Evolutionary conservation across 1,140 invertebrate species (phyloP).

Genomic region (Halictus rubicundus): DNA sequence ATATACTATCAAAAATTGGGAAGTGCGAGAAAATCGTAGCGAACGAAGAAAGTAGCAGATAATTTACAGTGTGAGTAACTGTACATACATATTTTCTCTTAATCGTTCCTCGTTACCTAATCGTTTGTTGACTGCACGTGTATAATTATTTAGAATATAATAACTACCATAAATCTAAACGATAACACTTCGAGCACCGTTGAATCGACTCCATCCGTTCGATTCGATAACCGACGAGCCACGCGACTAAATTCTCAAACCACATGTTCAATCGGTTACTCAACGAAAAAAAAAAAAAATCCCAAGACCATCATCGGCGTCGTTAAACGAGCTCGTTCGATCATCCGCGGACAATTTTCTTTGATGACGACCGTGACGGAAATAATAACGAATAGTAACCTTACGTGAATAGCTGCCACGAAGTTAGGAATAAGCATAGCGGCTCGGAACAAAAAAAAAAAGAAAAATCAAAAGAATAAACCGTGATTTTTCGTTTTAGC

Average conservation of each 20-base stretch:
- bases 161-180: too few species aligned
- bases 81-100: background rate
- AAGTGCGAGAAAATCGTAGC: background rate
- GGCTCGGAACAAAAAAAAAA: too few species aligned
- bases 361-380: background rate
- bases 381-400: background rate
- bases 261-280: background rate
- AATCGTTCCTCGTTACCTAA: background rate
- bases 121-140: background rate
- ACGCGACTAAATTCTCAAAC: background rate
- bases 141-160: too few species aligned
- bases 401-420: slow-evolving; percentile 2
- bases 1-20: background rate
- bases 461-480: background rate
- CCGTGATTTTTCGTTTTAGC: background rate
- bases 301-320: background rate
- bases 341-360: background rate
- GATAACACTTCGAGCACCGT: too few species aligned
- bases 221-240: background rate
- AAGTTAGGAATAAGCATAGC: slow-evolving; percentile 7
- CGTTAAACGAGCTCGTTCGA: background rate
- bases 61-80: slow-evolving; percentile 6
- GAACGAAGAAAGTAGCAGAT: background rate
- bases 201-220: too few species aligned
- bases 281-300: background rate